A percentile compares a stretch with the other conserved stretches of the same genome.
These are phyloP conservation scores for Ormyrus nitidulus DNA, from an alignment of 2,888 invertebrate species.

Conservation along the genomic window DNA sequence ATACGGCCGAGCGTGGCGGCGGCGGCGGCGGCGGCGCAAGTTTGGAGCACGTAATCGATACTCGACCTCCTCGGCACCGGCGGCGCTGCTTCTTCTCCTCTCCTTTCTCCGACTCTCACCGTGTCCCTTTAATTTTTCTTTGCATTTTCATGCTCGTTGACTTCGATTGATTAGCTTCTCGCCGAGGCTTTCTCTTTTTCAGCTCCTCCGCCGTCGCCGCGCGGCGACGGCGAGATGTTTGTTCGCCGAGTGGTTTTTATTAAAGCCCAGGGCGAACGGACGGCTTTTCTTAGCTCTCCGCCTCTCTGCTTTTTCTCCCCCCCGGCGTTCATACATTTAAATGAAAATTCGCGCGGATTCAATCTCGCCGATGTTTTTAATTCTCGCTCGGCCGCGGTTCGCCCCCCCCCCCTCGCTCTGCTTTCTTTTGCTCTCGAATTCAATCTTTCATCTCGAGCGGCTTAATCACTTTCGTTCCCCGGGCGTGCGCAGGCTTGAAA, in stretches of 20 bases:
- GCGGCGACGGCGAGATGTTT: no score
- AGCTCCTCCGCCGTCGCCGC: no score
- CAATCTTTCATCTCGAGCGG: no score
- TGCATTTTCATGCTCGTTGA: slow-evolving; percentile 7
- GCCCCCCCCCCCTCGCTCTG: no score
- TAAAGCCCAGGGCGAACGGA: neutral
- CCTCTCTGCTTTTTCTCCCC: neutral
- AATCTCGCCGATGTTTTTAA: slow-evolving; percentile 12
- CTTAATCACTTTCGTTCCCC: no score
- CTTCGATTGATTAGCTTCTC: neutral
- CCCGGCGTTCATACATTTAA: slow-evolving; percentile 8
- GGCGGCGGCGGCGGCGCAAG: slow-evolving; percentile 8
- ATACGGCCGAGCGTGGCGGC: slow-evolving; percentile 14
- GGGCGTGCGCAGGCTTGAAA: no score
- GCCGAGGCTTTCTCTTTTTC: no score
- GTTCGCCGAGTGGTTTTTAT: no score
- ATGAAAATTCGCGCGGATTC: slow-evolving; percentile 7
- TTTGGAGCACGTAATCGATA: slow-evolving; percentile 62
- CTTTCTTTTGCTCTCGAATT: no score
- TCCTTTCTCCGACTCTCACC: neutral
- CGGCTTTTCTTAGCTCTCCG: neutral
- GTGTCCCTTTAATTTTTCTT: neutral
- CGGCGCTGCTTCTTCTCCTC: slow-evolving; percentile 4
- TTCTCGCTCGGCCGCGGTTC: neutral
- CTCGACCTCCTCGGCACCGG: slow-evolving; percentile 57